Percentiles rank a stretch among this genome's conserved stretches.
Conservation (phyloP, 2,113 vertebrate species). For the Myocastor coypus region DNA sequence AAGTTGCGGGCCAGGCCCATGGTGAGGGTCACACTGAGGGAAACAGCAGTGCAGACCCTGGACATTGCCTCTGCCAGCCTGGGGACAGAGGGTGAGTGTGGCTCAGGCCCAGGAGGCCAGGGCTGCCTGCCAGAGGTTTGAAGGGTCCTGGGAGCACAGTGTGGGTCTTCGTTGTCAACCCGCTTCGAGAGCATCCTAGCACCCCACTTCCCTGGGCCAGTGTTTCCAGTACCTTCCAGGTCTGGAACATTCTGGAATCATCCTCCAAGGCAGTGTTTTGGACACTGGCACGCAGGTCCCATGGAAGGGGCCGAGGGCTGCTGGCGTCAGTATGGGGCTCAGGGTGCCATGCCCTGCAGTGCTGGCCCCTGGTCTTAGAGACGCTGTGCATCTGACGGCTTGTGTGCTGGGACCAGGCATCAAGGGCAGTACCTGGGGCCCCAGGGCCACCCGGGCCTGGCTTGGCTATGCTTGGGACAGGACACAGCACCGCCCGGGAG, state of each 20-base stretch:
- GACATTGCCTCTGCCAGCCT: constrained; percentile 63
- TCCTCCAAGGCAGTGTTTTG: not conserved
- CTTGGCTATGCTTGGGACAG: not conserved
- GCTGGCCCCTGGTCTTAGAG: not conserved
- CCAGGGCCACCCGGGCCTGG: not conserved
- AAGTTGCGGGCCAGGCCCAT: accelerated
- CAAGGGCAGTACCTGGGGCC: not conserved
- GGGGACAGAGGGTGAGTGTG: constrained; percentile 87
- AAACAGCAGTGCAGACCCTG: constrained; percentile 89
- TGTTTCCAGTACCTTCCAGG: not conserved
- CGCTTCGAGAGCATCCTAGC: not conserved
- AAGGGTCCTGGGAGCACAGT: accelerated
- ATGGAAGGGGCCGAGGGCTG: not conserved
- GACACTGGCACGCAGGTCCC: not conserved
- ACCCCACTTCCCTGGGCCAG: not conserved
- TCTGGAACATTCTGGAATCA: not conserved
- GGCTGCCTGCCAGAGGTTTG: accelerated
- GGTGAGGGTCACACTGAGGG: constrained; percentile 78
- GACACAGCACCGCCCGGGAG: not conserved
- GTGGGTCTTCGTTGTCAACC: not conserved
- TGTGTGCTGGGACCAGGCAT: too few relatives aligned
- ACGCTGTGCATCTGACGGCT: not conserved
- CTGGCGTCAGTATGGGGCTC: too few relatives aligned
- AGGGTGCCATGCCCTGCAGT: not conserved
- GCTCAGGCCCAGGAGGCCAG: accelerated